Base-by-base conservation (phyloP, 2,113 vertebrate genomes). In the Odontophorus gujanensis region DNA sequence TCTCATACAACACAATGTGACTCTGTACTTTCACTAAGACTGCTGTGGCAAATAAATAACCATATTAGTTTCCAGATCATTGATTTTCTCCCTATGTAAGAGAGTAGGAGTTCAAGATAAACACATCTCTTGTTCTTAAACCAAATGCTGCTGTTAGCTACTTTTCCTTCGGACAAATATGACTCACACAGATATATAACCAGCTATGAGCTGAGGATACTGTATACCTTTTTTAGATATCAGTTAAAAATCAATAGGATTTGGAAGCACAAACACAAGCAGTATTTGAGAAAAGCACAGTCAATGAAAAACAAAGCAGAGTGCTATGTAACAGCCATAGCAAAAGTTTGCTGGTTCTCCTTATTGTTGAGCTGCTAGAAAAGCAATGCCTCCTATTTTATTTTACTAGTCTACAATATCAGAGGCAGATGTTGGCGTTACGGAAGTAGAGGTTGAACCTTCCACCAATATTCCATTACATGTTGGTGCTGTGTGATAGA, bases 131-230 rank as follows among this genome's bases (percentile, higher is more conserved):
- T 92, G 48, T 55, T 82, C 47, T 92, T 42, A 79, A 92, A 76
- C 3, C 11, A 87, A 77, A 16, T 22, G 17, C 45, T 80, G 47
- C 43, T 71, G 7, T 82, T 92, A 63, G 11, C 19, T 80, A 22
- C n/a, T 87, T 86, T 78, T 40, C 17, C 51, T 93, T 87, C 38
- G 89, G 51, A 93, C 69, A 72, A 71, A 16, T 91, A 47, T 19
- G 61, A 55, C 7, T 77, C 34, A 45, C 17, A 42, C 14, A 34
- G 4, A n/a, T 32, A 4, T n/a, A 87, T 26, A 82, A 73, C 30
- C 58, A 71, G 11, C 30, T 62, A 69, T 55, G 40, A 38, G 50
- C 40, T 75, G 57, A 77, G 68, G 67, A 79, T 18, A 71, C 16
- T 95, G 90, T 81, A 34, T 68, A 43, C 3, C 5, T 32, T 73